Evolutionary conservation across 2,888 invertebrate species (phyloP), one percentile per base, ranked within the genome.

Genomic region (Villa cingulata): DNA sequence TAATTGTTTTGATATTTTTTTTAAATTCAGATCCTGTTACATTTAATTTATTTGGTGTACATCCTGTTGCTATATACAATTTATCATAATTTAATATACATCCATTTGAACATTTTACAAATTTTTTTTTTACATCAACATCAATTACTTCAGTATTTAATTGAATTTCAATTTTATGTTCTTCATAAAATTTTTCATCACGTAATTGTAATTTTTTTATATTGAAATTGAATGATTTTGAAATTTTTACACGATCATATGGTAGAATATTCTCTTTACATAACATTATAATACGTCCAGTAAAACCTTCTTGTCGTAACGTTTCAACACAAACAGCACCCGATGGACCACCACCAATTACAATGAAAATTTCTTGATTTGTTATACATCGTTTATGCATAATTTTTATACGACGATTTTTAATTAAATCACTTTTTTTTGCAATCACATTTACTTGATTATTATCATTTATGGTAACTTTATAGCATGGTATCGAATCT

Each of bases 241-340:
- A 90, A 4, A 95, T 74, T 68, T 92, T 92, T 32, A 92, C 80
- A 57, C 96, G 78, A 65, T 97, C 96, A 65, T 97, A 97, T 0
- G 97, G 96, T 15, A 87, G 67, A 58, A 75, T 74, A 5, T 76
- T 70, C 64, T 97, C 97, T 58, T 80, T 83, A 50, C 85, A 81
- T 27, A 95, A 72, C 61, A 97, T 67, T 4, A 87, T 74, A 46
- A 97, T 77, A 45, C 80, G 77, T 0, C 95, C 95, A 10, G 74
- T 74, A 66, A 80, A 96, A 27, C 89, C 87, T 67, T 92, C 86
- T 68, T 91, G 88, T 36, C 95, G 78, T n/a, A 96, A 72, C 0
- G 86, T 84, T 70, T 96, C 94, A 0, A 82, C 90, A 68, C 92
- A 94, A 5, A 83, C 80, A 36, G 84, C 85, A 3, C 83, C 91